A percentile compares a stretch with the other conserved stretches of the same genome.
Conservation (phyloP, 2,113 vertebrate genomes). For the Bolborhynchus lineola region DNA sequence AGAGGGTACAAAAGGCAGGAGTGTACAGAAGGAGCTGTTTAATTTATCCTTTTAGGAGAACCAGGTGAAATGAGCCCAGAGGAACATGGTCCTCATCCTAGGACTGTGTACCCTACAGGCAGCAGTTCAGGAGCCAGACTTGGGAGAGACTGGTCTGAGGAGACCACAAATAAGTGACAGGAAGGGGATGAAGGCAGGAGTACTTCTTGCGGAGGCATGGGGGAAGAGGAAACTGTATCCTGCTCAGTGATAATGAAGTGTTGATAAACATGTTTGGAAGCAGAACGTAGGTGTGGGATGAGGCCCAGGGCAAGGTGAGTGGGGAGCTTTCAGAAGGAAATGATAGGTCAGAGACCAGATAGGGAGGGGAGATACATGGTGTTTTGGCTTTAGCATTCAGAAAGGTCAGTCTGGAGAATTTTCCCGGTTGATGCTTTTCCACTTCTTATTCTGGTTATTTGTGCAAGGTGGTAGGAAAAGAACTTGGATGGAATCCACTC, state of each 20-base stretch:
- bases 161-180: neutral
- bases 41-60: neutral
- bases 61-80: neutral
- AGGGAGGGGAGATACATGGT: neutral
- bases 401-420: slow-evolving; percentile 35
- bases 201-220: neutral
- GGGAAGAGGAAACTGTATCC: neutral
- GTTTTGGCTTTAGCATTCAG: neutral
- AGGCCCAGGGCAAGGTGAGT: neutral
- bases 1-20: neutral
- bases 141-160: neutral
- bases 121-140: fast-evolving
- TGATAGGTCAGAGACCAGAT: neutral
- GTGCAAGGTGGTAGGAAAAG: neutral
- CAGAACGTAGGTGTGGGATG: neutral
- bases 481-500: neutral
- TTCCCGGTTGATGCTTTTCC: slow-evolving; percentile 26
- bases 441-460: neutral
- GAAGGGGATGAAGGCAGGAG: neutral
- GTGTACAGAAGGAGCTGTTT: neutral
- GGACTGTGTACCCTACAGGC: neutral
- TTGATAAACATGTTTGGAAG: neutral
- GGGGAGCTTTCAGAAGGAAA: neutral
- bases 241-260: neutral
- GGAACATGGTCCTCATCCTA: neutral